Evolutionary conservation across 2,113 vertebrate species (phyloP).

Genomic region (Cyprinodon variegatus): DNA sequence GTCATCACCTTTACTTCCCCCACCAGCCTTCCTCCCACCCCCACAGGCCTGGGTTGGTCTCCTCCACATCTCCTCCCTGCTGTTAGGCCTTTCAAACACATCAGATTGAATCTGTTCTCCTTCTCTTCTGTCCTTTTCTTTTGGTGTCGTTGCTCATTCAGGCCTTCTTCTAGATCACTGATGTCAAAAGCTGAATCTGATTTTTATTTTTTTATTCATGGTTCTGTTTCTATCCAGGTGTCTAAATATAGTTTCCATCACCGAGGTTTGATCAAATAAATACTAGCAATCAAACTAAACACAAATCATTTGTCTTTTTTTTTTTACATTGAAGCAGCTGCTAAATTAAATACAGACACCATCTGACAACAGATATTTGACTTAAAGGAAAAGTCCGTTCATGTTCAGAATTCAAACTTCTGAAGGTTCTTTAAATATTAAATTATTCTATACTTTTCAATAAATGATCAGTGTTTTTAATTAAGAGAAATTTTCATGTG

Average conservation of each 20-base stretch:
- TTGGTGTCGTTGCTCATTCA: constrained; percentile 10
- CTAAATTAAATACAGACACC: no score
- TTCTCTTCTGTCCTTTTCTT: not conserved
- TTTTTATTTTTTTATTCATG: not conserved
- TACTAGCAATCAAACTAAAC: no score
- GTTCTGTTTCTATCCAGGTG: not conserved
- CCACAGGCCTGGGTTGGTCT: constrained; percentile 1
- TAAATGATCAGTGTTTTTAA: no score
- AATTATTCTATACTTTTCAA: no score
- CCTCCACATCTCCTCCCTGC: constrained; percentile 20
- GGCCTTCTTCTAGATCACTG: constrained; percentile 15
- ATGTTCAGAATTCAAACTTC: no score
- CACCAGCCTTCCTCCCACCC: constrained; percentile 28
- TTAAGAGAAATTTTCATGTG: no score
- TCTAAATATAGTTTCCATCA: not conserved
- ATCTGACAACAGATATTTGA: no score
- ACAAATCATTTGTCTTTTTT: no score
- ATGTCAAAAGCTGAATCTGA: not conserved
- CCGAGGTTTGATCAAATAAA: not conserved
- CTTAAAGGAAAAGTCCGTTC: no score
- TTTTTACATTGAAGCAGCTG: no score
- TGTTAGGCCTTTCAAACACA: not conserved
- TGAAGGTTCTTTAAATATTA: no score
- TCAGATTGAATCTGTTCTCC: constrained; percentile 20
- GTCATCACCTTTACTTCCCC: constrained; percentile 17